A percentile compares a stretch with the other conserved stretches of the same genome.
Conservation (phyloP, 2,113 vertebrate species). For the Agapornis roseicollis region DNA sequence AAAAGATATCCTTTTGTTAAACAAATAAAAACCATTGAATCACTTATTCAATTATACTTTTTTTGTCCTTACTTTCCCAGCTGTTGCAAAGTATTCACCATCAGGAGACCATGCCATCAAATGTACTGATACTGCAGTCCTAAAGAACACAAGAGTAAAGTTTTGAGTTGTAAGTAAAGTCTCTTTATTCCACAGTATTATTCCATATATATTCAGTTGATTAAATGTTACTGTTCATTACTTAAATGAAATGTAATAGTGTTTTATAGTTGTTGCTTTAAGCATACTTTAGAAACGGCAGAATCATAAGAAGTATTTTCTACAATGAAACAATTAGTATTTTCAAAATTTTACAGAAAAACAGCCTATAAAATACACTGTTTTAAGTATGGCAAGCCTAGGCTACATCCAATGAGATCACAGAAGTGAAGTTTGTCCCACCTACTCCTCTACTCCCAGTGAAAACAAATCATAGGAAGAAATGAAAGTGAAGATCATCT, state of each 20-base stretch:
- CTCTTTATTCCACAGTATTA: neutral
- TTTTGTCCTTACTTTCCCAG: constrained; percentile 86
- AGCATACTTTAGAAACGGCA: neutral
- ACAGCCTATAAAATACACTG: neutral
- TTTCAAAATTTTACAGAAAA: neutral
- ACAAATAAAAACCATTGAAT: neutral
- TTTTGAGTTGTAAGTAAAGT: neutral
- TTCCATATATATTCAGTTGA: neutral
- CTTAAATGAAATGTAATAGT: neutral
- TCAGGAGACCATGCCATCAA: constrained; percentile 97
- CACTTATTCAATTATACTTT: neutral
- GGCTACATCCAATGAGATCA: neutral
- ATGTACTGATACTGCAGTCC: constrained; percentile 92
- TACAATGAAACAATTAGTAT: neutral
- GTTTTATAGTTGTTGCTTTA: neutral
- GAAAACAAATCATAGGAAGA: neutral
- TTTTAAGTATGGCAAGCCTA: neutral
- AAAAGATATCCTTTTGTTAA: neutral
- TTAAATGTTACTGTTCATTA: neutral
- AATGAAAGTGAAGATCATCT: neutral
- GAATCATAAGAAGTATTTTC: neutral
- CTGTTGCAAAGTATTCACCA: constrained; percentile 97
- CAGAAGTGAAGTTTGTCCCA: neutral
- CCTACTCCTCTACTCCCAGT: neutral
- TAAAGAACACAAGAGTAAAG: constrained; percentile 44